These are phyloP conservation scores for Drosophila anomalata DNA, from an alignment of 2,888 invertebrate species.

Conservation along the genomic window DNA sequence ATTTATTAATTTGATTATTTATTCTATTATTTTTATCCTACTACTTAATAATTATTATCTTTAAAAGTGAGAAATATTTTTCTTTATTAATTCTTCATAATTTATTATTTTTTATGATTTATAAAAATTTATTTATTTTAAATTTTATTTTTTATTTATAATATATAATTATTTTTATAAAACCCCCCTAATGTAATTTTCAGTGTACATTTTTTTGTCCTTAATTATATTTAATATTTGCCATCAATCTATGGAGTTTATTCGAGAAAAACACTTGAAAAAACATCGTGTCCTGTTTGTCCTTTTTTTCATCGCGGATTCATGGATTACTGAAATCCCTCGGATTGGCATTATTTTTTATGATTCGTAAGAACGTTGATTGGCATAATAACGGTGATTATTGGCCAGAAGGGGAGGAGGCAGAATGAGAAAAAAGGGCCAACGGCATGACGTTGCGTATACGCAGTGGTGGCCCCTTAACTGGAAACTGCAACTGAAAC, in stretches of 20 bases:
- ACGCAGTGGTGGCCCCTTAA: constrained; percentile 55
- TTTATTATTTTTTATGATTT: no score
- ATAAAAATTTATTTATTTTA: no score
- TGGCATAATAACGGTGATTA: constrained; percentile 36
- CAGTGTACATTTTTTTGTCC: background rate
- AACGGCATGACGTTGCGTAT: constrained; percentile 54
- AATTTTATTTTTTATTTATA: no score
- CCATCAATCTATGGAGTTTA: background rate
- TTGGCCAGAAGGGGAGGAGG: constrained; percentile 9
- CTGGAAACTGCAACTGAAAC: constrained; percentile 10
- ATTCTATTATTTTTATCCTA: no score
- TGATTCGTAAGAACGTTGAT: constrained; percentile 9
- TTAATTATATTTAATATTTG: background rate
- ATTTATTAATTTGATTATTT: no score
- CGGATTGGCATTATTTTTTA: constrained; percentile 12
- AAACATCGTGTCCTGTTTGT: background rate
- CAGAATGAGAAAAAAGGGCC: constrained; percentile 1
- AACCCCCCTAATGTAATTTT: no score
- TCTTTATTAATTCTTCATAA: no score
- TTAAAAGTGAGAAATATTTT: no score
- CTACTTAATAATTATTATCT: no score
- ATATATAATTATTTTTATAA: no score
- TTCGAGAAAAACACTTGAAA: background rate
- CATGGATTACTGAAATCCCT: constrained; percentile 1
- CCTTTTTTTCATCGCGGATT: background rate